Percentiles rank a stretch among this genome's conserved stretches.
Evolutionary conservation across 2,113 vertebrate species (phyloP).

Genomic region (Microcebus lehilahytsara): DNA sequence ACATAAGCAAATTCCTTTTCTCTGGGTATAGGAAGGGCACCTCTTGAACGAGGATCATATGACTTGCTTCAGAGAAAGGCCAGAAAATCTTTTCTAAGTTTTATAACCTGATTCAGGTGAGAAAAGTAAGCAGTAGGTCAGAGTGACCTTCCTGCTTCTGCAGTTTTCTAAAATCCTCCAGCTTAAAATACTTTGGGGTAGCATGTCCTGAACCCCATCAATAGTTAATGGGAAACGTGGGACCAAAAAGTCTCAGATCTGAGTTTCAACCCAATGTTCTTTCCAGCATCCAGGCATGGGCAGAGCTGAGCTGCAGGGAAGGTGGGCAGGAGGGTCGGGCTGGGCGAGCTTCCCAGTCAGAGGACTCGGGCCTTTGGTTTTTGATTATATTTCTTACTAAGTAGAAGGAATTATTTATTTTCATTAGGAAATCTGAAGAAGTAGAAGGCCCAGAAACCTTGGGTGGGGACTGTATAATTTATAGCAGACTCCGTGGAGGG

Average conservation of each 20-base stretch:
- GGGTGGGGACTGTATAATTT: background rate
- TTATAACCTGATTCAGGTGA: background rate
- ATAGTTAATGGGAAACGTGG: background rate
- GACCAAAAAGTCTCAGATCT: background rate
- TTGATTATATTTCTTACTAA: background rate
- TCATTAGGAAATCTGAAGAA: constrained; percentile 27
- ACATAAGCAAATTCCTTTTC: background rate
- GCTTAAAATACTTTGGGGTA: background rate
- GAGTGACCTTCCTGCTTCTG: background rate
- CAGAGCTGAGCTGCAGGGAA: background rate
- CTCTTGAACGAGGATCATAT: background rate
- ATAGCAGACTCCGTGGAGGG: background rate
- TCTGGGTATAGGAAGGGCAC: background rate
- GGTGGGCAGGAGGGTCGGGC: too few relatives aligned
- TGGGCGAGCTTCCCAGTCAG: background rate
- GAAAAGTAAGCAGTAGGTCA: background rate
- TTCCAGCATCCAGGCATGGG: background rate
- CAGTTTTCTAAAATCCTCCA: background rate
- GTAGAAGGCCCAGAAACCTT: background rate
- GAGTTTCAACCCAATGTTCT: background rate
- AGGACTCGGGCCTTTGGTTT: background rate
- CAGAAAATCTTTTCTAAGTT: background rate
- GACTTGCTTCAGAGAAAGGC: background rate
- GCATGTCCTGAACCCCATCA: background rate
- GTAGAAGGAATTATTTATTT: constrained; percentile 58